Evolutionary conservation across 2,888 invertebrate species (phyloP), one percentile per base, ranked within the genome.

Genomic region (Petrolisthes cinctipes): DNA sequence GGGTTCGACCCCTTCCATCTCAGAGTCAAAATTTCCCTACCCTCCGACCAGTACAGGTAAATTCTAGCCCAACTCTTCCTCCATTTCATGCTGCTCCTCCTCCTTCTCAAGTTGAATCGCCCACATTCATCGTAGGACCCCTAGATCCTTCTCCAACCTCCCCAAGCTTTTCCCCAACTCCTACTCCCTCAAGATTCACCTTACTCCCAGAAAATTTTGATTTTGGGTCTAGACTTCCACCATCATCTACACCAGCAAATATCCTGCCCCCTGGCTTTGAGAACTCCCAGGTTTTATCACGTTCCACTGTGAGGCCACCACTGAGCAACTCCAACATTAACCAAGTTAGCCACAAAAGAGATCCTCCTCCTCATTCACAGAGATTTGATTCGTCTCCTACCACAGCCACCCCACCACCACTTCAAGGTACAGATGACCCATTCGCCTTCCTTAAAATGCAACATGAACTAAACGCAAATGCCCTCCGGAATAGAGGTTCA

Each of bases 91-190:
- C n/a, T n/a, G 71, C 17, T 23, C 23, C 80, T 23, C n/a, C 80
- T 20, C 9, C 11, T 17, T 51, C 11, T 53, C 79, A 17, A 14
- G 11, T 53, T 53, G n/a, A 37, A 9, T 57, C 56, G 9, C 37
- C 37, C 37, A 37, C 37, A 37, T 37, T 37, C 37, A 37, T 37
- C 37, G 37, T 37, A 2, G 37, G 37, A 37, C 20, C 53, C 80
- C 56, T 7, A 4, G 20, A 54, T n/a, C 54, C 56, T 56, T 81
- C 61, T 17, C 81, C 81, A 61, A 81, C 83, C 23, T 73, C 75
- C n/a, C 83, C 83, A 17, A 83, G 57, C 76, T 66, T 66, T 53
- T 78, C 84, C 54, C 78, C 84, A 17, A 51, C 66, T 11, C 78
- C 78, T 23, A 84, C 78, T 6, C 78, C 78, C 57, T 66, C 84